These are phyloP conservation scores for Brachymystax lenok DNA, from an alignment of 2,797 vertebrate species.

Conservation along the genomic window DNA sequence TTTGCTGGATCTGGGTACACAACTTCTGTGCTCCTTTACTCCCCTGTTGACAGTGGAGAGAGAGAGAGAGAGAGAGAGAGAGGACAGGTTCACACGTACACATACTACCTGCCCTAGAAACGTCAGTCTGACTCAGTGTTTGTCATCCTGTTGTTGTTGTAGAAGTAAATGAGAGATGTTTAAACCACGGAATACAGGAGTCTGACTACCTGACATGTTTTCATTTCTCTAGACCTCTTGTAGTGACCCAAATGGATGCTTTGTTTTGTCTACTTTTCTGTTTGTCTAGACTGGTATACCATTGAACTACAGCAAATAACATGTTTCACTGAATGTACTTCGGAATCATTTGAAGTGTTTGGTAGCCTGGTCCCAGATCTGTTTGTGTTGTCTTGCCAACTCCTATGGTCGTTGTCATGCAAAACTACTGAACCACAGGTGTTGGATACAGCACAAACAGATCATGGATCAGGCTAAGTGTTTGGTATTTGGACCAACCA, in stretches of 20 bases:
- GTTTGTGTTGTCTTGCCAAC: too few species aligned
- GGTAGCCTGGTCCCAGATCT: too few species aligned
- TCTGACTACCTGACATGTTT: conserved; percentile 56
- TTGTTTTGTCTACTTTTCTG: conserved; percentile 11
- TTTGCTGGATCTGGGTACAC: neutral
- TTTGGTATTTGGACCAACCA: too few species aligned
- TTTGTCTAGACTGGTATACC: neutral
- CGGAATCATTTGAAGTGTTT: too few species aligned
- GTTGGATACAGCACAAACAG: too few species aligned
- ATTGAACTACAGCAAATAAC: too few species aligned
- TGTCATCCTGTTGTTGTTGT: conserved; percentile 37
- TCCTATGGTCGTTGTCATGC: too few species aligned
- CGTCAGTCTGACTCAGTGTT: conserved; percentile 57
- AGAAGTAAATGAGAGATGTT: conserved; percentile 38
- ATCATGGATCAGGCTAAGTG: too few species aligned
- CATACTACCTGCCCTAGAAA: conserved; percentile 55
- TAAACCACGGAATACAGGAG: conserved; percentile 44
- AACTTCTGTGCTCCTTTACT: neutral
- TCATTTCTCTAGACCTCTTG: conserved; percentile 14
- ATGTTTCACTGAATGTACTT: too few species aligned
- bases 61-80: neutral
- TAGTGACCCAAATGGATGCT: conserved; percentile 7
- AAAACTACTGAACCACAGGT: too few species aligned
- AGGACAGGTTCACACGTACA: conserved; percentile 1
- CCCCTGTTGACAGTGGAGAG: neutral